Evolutionary conservation across 2,113 vertebrate genomes (phyloP).

Genomic region (Lophotis ruficrista): DNA sequence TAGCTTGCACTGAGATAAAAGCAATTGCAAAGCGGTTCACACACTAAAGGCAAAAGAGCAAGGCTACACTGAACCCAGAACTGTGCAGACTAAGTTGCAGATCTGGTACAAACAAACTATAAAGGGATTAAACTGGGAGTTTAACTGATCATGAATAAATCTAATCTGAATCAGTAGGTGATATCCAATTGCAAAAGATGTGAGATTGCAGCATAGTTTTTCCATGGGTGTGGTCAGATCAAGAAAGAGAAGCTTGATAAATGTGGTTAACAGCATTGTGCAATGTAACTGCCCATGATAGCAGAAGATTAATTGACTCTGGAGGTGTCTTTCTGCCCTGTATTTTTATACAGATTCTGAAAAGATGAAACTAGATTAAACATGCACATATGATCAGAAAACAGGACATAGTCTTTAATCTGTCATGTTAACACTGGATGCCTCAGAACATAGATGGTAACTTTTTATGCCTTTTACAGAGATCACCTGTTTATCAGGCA

Average conservation of each 20-base stretch:
- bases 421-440: not conserved
- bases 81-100: not conserved
- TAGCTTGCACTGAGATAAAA: not conserved
- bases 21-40: not conserved
- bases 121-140: not conserved
- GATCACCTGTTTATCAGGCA: not conserved
- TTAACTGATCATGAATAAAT: not conserved
- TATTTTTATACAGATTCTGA: not conserved
- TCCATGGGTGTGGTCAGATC: not conserved
- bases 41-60: not conserved
- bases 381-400: not conserved
- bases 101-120: not conserved
- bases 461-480: not conserved
- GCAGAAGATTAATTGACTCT: not conserved
- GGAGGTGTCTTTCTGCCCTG: not conserved
- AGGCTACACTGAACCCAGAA: not conserved
- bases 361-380: not conserved
- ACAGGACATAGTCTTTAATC: not conserved
- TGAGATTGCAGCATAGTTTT: not conserved
- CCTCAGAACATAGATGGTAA: not conserved
- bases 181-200: not conserved
- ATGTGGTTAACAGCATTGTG: not conserved
- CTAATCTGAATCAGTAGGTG: not conserved
- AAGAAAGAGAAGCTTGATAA: not conserved
- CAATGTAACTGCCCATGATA: not conserved